Evolutionary conservation across 2,888 invertebrate species (phyloP), one percentile per base, ranked within the genome.

Genomic region (Xanthorhoe spadicearia): DNA sequence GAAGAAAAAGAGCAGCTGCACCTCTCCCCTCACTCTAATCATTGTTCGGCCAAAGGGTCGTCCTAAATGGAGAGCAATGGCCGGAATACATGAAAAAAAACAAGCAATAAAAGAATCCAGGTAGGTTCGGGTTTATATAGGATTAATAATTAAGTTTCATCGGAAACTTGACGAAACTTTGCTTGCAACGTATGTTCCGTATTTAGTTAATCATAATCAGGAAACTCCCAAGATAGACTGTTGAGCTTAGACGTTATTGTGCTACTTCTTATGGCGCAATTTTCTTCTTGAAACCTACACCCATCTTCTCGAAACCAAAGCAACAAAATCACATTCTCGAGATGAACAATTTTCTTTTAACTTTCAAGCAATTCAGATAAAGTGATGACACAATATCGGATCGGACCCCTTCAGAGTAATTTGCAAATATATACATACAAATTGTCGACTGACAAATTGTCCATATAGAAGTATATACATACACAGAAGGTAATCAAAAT

Each of bases 1-100:
- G 81, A 86, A 87, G 85, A 85, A 89, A 88, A 89, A 86, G 87
- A 90, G 89, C 93, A 93, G 93, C 93, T 92, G 93, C 92, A 88
- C 83, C 79, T 83, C 79, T 85, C 89, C 91, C 89, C 90, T 88
- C 86, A 74, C 76, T 86, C 83, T 86, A 85, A 88, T 88, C 85
- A 90, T 91, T 91, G 90, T 92, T 86, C 86, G 83, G 77, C 85
- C 87, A 88, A 84, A 89, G 89, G 90, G 92, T 89, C 90, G 86
- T 84, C 87, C 83, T 81, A 86, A 86, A 84, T 83, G 83, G 88
- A 87, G 90, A 90, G 89, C 88, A 88, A 85, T 86, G 84, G 84
- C 83, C 87, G 84, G 71, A 74, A 68, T 76, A 82, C 77, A 83
- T 85, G 52, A 87, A 87, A 89, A 32, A 78, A 71, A 75, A 77